Evolutionary conservation across 2,113 vertebrate species (phyloP).

Genomic region (Myrmophylax atrothorax): DNA sequence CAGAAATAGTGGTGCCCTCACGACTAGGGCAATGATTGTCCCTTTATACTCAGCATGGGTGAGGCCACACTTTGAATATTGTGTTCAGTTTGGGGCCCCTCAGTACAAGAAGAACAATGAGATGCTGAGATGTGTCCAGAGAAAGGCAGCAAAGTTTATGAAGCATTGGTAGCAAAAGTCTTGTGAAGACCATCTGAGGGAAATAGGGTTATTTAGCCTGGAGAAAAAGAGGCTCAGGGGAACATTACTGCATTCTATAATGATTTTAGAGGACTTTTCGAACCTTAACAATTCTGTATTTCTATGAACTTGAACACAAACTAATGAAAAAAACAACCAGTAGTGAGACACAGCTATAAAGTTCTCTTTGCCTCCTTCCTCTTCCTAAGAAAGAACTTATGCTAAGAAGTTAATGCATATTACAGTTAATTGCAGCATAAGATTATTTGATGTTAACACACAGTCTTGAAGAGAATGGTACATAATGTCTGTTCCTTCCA

Average conservation of each 20-base stretch:
- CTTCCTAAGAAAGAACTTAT: not conserved
- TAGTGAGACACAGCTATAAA: not conserved
- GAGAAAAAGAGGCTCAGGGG: not conserved
- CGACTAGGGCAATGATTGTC: not conserved
- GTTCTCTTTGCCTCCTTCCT: not conserved
- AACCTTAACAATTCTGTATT: not conserved
- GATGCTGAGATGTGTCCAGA: not conserved
- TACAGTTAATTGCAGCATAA: not conserved
- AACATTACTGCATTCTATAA: accelerated
- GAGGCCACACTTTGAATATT: not conserved
- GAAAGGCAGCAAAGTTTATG: not conserved
- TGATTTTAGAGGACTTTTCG: not conserved
- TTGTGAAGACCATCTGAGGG: not conserved
- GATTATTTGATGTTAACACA: slow-evolving; percentile 2
- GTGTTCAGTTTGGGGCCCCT: not conserved
- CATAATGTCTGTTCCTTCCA: not conserved
- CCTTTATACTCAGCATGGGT: too few species aligned
- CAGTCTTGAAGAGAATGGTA: not conserved
- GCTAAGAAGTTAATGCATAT: not conserved
- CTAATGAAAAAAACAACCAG: not conserved
- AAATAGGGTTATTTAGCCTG: not conserved
- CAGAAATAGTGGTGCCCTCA: not conserved
- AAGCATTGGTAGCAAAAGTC: not conserved
- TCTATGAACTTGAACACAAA: not conserved
- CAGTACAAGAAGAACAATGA: too few species aligned